phyloP scores from a whole-genome alignment of 2,888 invertebrate species.

The Noctuana brunneofusca region DNA sequence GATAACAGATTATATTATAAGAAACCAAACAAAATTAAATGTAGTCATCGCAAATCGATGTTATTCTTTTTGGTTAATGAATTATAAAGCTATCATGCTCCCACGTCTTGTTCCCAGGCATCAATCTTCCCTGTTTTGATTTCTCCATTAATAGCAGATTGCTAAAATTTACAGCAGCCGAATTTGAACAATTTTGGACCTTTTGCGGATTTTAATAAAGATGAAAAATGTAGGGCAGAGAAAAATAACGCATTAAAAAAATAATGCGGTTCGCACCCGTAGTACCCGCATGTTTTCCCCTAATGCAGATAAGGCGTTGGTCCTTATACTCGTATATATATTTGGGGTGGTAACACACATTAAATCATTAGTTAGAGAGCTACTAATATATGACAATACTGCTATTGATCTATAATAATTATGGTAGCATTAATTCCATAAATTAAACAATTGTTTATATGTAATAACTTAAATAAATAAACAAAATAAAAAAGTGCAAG shows the following conservation, averaged over 20 bases:
- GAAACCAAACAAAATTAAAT: slow-evolving; percentile 6
- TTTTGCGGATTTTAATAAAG: background rate
- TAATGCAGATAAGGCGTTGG: slow-evolving; percentile 55
- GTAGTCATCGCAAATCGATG: background rate
- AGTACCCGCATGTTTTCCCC: slow-evolving; percentile 71
- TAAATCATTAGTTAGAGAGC: slow-evolving; percentile 48
- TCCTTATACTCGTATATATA: no score
- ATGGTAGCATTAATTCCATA: no score
- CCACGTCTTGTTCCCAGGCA: slow-evolving; percentile 71
- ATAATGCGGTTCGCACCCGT: slow-evolving; percentile 46
- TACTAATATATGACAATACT: slow-evolving; percentile 51
- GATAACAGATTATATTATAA: background rate
- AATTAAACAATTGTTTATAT: no score
- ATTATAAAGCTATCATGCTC: slow-evolving; percentile 53
- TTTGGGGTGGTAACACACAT: slow-evolving; percentile 52
- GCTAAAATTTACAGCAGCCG: slow-evolving; percentile 50
- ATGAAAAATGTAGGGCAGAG: slow-evolving; percentile 36
- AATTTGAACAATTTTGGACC: slow-evolving; percentile 37
- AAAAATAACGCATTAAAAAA: slow-evolving; percentile 47
- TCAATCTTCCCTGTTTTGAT: slow-evolving; percentile 75
- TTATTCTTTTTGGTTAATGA: slow-evolving; percentile 15
- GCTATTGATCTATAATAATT: no score
- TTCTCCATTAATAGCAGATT: slow-evolving; percentile 67
- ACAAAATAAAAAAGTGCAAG: no score
- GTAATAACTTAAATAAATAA: no score